Conservation (phyloP, 2,888 invertebrate genomes). For the Lithophane semibrunnea region DNA sequence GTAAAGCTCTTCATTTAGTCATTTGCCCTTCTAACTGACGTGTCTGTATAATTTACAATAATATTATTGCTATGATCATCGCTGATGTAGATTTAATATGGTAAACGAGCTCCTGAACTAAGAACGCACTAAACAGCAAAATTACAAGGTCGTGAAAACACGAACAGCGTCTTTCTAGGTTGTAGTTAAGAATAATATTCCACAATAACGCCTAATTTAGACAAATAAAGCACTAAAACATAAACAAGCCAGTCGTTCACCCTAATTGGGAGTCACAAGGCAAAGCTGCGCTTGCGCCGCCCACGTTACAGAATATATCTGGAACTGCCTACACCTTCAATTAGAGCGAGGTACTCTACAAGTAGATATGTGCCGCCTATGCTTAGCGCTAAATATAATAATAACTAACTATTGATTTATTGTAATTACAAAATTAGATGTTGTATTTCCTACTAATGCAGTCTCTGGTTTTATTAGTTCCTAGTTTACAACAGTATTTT, state of each 20-base stretch:
- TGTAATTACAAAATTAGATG: not conserved
- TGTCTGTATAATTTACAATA: not conserved
- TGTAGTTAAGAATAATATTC: conserved; percentile 67
- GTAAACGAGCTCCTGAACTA: conserved; percentile 31
- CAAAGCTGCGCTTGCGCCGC: conserved; percentile 74
- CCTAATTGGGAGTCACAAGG: conserved; percentile 85
- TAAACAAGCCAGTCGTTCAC: conserved; percentile 79
- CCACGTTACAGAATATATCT: conserved; percentile 80
- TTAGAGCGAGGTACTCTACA: conserved; percentile 71
- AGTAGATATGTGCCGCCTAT: conserved; percentile 42
- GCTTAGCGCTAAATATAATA: conserved; percentile 49
- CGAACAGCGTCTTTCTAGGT: conserved; percentile 22
- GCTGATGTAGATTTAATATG: not conserved
- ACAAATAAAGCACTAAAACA: conserved; percentile 79
- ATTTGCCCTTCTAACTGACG: not conserved
- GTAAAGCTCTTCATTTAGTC: conserved; percentile 10
- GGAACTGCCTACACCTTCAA: conserved; percentile 83
- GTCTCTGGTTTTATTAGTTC: not conserved
- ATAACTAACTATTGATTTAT: conserved; percentile 3
- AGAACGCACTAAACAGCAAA: conserved; percentile 17
- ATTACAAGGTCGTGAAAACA: conserved; percentile 52
- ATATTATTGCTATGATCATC: conserved; percentile 3
- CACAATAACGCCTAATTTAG: conserved; percentile 80
- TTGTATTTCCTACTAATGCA: not conserved
- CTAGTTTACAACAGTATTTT: not conserved